Conservation (phyloP, 2,113 vertebrate genomes). For the Sminthopsis crassicaudata region DNA sequence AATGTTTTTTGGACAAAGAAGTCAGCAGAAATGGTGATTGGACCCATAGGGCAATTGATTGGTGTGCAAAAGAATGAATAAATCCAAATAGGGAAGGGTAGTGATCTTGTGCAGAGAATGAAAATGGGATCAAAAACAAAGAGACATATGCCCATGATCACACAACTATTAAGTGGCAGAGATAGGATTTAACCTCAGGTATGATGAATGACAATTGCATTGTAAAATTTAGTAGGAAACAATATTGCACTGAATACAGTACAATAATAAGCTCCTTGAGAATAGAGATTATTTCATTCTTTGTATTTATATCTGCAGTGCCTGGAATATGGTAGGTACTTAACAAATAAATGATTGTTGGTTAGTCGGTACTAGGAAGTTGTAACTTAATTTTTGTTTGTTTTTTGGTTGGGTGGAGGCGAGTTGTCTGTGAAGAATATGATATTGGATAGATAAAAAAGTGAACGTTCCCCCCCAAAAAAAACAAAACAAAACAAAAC, state of each 20-base stretch:
- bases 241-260: neutral
- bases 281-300: neutral
- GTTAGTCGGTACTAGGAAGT: neutral
- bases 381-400: neutral
- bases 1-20: neutral
- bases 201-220: neutral
- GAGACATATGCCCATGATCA: neutral
- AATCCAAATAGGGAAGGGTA: neutral
- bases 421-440: neutral
- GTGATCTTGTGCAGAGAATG: neutral
- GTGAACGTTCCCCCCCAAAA: neutral
- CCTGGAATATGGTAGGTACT: neutral
- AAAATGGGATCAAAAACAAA: neutral
- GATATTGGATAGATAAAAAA: neutral
- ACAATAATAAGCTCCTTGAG: too few species aligned
- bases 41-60: neutral
- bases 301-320: neutral
- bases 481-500: too few species aligned
- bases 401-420: too few species aligned
- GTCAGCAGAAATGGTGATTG: neutral
- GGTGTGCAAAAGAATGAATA: neutral
- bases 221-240: neutral
- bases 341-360: neutral
- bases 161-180: neutral
- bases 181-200: neutral